Percentiles rank a stretch among this genome's conserved stretches.
Evolutionary conservation across 2,797 vertebrate species (phyloP).

Genomic region (Ataeniobius toweri): DNA sequence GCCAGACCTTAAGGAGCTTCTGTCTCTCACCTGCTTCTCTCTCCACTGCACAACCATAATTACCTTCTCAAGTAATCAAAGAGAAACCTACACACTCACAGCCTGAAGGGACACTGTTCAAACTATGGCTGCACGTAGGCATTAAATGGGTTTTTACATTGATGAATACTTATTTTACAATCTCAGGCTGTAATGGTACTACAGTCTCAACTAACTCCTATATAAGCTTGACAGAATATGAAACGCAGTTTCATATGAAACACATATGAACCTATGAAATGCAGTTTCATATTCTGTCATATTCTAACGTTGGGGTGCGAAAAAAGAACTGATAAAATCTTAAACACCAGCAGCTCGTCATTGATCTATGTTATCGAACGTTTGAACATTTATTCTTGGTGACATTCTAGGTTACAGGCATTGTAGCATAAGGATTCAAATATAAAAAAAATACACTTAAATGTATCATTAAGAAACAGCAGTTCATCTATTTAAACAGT

Average conservation of each 20-base stretch:
- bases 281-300: neutral
- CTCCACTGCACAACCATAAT: slow-evolving; percentile 40
- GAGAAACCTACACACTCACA: neutral
- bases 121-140: neutral
- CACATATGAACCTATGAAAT: too few relatives aligned
- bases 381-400: too few relatives aligned
- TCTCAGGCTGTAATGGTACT: neutral
- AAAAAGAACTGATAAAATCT: too few relatives aligned
- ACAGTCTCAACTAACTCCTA: neutral
- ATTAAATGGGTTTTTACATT: neutral
- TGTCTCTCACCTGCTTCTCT: slow-evolving; percentile 41
- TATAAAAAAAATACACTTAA: too few relatives aligned
- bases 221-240: neutral
- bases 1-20: slow-evolving; percentile 26
- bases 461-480: too few relatives aligned
- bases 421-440: too few relatives aligned
- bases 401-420: too few relatives aligned
- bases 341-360: too few relatives aligned
- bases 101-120: neutral
- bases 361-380: too few relatives aligned
- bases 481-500: too few relatives aligned
- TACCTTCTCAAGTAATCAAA: slow-evolving; percentile 48
- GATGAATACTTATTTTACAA: neutral
- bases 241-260: too few relatives aligned
- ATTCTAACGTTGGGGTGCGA: too few relatives aligned